Evolutionary conservation across 2,797 vertebrate genomes (phyloP).

Genomic region (Natrix natrix): DNA sequence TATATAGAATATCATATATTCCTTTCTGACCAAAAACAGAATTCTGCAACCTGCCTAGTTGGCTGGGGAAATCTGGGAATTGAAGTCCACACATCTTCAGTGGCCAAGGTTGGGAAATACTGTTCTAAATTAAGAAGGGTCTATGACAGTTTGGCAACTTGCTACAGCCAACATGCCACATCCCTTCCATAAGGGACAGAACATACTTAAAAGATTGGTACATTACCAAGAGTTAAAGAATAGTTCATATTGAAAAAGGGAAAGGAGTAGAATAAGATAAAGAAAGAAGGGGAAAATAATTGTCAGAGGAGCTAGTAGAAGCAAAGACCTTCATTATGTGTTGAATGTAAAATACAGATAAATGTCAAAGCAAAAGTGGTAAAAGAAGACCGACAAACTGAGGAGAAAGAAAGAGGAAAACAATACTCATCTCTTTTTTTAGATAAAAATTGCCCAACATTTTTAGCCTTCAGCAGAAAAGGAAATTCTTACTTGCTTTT

Average conservation of each 20-base stretch:
- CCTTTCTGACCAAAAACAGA: background rate
- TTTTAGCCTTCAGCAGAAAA: background rate
- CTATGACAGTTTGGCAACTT: background rate
- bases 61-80: background rate
- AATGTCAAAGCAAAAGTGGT: background rate
- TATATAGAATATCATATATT: background rate
- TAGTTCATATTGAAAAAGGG: background rate
- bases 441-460: background rate
- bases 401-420: background rate
- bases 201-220: background rate
- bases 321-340: background rate
- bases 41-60: background rate
- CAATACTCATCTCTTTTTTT: background rate
- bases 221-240: background rate
- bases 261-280: background rate
- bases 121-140: background rate
- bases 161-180: background rate
- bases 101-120: background rate
- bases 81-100: background rate
- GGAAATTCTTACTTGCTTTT: background rate
- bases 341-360: background rate
- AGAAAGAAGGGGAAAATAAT: background rate
- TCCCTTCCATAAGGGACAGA: background rate
- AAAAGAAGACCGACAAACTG: background rate
- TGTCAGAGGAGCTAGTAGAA: background rate